Percentiles rank a stretch among this genome's conserved stretches.
These are phyloP conservation scores for Sceliomorpha sp. DNA, from an alignment of 2,888 invertebrate species.

Conservation along the genomic window DNA sequence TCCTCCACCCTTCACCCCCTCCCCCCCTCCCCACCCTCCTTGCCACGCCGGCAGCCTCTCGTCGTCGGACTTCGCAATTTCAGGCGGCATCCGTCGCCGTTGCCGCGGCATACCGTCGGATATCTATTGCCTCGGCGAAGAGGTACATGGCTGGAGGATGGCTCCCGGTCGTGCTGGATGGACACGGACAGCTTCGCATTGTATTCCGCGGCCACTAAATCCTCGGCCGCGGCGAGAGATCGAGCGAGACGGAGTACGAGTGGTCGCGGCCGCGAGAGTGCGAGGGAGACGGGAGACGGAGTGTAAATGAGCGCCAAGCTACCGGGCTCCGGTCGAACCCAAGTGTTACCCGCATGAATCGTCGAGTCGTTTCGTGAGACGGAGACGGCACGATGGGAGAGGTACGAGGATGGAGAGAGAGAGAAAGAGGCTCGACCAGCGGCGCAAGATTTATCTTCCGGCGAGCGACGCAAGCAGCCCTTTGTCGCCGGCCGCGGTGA, in stretches of 20 bases:
- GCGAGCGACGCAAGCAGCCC: constrained; percentile 65
- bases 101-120: constrained; percentile 56
- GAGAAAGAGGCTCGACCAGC: constrained; percentile 21
- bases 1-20: neutral
- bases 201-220: constrained; percentile 80
- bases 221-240: constrained; percentile 60
- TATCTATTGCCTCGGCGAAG: constrained; percentile 70
- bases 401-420: neutral
- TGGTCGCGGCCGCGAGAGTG: too few species aligned
- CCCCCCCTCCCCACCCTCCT: neutral
- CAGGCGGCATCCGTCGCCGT: constrained; percentile 46
- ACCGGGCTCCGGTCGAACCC: constrained; percentile 14
- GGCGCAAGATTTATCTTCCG: constrained; percentile 69
- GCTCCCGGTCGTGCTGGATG: constrained; percentile 73
- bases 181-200: constrained; percentile 80
- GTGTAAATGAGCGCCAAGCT: constrained; percentile 78
- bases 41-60: neutral
- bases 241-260: too few species aligned
- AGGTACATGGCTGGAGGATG: constrained; percentile 69
- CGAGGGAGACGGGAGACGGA: constrained; percentile 61
- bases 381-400: neutral
- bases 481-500: constrained; percentile 77
- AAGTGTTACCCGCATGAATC: constrained; percentile 44
- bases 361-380: constrained; percentile 49
- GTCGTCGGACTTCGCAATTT: constrained; percentile 41